Percentiles rank a stretch among this genome's conserved stretches.
Evolutionary conservation across 2,888 invertebrate genomes (phyloP).

Genomic region (Smittia aterrima): DNA sequence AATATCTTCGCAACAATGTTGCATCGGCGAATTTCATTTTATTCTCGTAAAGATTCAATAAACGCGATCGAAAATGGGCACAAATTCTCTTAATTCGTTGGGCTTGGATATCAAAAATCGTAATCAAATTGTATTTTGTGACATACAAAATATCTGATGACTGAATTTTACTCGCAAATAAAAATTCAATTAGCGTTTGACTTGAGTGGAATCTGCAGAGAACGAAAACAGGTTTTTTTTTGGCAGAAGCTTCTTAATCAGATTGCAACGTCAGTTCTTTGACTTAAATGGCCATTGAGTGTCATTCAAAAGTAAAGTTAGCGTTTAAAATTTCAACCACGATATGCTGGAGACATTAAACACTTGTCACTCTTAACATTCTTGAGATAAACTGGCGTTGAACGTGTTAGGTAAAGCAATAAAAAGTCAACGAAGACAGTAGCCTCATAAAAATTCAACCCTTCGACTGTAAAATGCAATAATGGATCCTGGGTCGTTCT

Average conservation of each 20-base stretch:
- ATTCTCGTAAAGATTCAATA: neutral
- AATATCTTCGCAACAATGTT: neutral
- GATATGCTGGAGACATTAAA: slow-evolving; percentile 19
- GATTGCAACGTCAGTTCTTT: neutral
- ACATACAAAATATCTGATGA: slow-evolving; percentile 3
- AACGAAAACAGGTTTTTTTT: neutral
- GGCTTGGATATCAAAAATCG: slow-evolving; percentile 5
- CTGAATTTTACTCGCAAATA: slow-evolving; percentile 12
- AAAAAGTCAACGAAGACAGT: neutral
- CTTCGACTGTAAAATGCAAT: neutral
- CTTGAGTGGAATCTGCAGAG: too few relatives aligned
- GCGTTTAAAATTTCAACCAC: slow-evolving; percentile 20
- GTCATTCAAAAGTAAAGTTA: neutral
- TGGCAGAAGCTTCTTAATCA: too few relatives aligned
- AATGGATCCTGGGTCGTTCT: neutral
- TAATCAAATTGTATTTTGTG: neutral
- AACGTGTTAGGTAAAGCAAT: neutral
- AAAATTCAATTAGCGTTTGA: slow-evolving; percentile 27
- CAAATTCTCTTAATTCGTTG: neutral
- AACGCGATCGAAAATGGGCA: neutral
- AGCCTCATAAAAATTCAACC: slow-evolving; percentile 9
- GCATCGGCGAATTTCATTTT: neutral
- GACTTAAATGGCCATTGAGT: neutral
- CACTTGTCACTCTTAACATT: slow-evolving; percentile 16
- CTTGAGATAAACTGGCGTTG: slow-evolving; percentile 10